Conservation (phyloP, 2,797 vertebrate species). For the Pteronotus mesoamericanus region DNA sequence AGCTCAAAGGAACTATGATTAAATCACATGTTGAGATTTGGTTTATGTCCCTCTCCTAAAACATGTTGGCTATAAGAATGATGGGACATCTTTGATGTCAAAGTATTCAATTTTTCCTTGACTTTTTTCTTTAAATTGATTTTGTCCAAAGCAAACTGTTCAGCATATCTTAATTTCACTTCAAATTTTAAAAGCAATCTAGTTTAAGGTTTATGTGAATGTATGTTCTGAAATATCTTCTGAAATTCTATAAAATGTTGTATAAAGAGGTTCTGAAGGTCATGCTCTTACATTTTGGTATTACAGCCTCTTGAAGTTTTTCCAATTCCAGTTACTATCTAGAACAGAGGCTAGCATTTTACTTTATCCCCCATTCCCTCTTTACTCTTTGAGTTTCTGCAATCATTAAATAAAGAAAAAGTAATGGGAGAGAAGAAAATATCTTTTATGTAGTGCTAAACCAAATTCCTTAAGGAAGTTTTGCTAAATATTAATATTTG, state of each 20-base stretch:
- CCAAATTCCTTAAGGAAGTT: neutral
- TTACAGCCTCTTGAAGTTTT: neutral
- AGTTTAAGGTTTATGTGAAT: neutral
- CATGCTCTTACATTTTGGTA: neutral
- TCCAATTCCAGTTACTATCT: neutral
- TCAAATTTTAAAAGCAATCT: neutral
- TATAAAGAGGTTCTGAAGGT: neutral
- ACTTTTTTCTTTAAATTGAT: neutral
- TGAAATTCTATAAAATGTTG: neutral
- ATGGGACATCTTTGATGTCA: neutral
- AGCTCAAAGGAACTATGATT: neutral
- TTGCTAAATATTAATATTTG: neutral
- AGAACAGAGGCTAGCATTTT: neutral
- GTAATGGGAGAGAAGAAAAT: neutral
- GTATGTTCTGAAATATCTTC: neutral
- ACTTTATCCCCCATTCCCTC: neutral
- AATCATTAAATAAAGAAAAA: neutral
- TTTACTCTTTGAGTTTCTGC: neutral
- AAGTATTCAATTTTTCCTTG: neutral
- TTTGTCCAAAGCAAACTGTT: constrained; percentile 11
- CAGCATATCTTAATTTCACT: neutral
- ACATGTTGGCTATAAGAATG: neutral
- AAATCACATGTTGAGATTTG: neutral
- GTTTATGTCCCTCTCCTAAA: constrained; percentile 22
- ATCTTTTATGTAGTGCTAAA: neutral